phyloP scores from a whole-genome alignment of 1,140 invertebrate genomes.

The Amyelois transitella region DNA sequence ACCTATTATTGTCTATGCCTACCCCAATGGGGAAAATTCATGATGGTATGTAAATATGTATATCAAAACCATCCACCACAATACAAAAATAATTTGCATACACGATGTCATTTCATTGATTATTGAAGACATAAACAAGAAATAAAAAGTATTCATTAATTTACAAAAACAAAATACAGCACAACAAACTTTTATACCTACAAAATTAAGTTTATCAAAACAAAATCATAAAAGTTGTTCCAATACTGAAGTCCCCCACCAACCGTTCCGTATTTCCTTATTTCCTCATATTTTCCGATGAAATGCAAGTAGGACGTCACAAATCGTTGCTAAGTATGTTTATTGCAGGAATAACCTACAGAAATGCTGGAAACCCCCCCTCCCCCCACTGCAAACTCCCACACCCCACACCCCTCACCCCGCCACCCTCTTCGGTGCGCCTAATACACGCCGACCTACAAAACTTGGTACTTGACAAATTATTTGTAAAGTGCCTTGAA shows the following conservation, averaged over 20 bases:
- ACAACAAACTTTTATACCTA: neutral
- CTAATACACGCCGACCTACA: conserved; percentile 45
- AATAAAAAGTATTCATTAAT: too few relatives aligned
- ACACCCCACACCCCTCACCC: conserved; percentile 11
- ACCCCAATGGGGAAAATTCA: too few relatives aligned
- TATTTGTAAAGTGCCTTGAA: neutral
- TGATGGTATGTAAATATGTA: too few relatives aligned
- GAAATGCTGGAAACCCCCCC: neutral
- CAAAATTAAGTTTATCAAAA: neutral
- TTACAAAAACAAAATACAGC: neutral
- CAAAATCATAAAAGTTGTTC: neutral
- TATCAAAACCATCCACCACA: too few relatives aligned
- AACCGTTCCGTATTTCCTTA: too few relatives aligned
- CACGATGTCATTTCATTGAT: too few relatives aligned
- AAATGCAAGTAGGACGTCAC: neutral
- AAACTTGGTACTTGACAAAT: conserved; percentile 27
- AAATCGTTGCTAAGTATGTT: neutral
- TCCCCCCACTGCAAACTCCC: conserved; percentile 38
- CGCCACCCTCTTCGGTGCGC: conserved; percentile 24
- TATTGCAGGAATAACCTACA: neutral
- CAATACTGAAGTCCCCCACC: too few relatives aligned
- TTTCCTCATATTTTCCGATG: neutral
- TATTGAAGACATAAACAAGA: too few relatives aligned
- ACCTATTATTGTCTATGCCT: too few relatives aligned
- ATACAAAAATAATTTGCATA: too few relatives aligned